phyloP scores from a whole-genome alignment of 2,797 vertebrate genomes.

The Bucorvus abyssinicus region DNA sequence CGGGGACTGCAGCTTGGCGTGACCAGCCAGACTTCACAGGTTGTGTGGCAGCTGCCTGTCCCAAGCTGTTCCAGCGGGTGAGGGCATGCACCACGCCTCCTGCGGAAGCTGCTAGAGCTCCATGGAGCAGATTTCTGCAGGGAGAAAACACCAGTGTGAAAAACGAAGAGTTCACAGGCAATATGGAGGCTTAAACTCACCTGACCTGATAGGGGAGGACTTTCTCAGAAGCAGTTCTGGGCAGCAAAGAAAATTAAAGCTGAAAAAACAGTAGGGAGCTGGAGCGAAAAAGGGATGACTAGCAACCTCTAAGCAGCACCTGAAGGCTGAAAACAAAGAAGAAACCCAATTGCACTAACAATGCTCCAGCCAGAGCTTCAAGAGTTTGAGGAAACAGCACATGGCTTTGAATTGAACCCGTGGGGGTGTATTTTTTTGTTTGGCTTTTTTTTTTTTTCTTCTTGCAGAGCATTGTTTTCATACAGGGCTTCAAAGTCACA shows the following conservation, averaged over 20 bases:
- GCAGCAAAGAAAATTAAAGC: neutral
- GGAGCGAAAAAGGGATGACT: neutral
- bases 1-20: neutral
- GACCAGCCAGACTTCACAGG: fast-evolving
- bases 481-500: neutral
- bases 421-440: neutral
- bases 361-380: neutral
- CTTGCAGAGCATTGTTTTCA: neutral
- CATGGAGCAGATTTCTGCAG: neutral
- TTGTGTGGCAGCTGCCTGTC: fast-evolving
- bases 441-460: too few species aligned
- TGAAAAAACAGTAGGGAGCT: neutral
- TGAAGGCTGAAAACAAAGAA: neutral
- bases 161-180: neutral
- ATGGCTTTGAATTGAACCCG: neutral
- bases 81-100: fast-evolving
- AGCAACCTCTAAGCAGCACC: neutral
- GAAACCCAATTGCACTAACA: neutral
- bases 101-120: neutral
- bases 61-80: fast-evolving
- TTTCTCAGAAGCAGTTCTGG: neutral
- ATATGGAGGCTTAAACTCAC: neutral
- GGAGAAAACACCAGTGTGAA: neutral
- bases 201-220: neutral
- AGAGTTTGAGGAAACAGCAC: neutral